A percentile compares a stretch with the other conserved stretches of the same genome.
phyloP scores from a whole-genome alignment of 1,140 invertebrate species.

The Brachionus rubens region DNA sequence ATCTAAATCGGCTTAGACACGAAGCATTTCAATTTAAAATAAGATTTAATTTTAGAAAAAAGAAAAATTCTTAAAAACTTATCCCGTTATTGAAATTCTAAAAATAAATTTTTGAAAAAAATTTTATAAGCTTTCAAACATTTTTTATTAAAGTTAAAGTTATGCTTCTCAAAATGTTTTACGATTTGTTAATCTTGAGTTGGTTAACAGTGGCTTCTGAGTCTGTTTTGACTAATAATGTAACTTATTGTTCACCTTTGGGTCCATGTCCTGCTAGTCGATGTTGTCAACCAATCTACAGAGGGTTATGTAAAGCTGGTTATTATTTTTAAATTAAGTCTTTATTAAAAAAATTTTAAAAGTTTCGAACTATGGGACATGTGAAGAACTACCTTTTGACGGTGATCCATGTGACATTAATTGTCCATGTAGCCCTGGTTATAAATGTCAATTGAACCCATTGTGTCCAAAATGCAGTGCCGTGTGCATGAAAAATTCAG shows the following conservation, averaged over 20 bases:
- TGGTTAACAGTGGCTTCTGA: background rate
- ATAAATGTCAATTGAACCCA: background rate
- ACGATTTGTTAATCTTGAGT: background rate
- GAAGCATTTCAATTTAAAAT: background rate
- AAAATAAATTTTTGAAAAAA: background rate
- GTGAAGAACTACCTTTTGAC: background rate
- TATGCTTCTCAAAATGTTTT: background rate
- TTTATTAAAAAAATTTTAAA: background rate
- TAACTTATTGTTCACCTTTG: slow-evolving; percentile 2
- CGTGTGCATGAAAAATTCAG: background rate
- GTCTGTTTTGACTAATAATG: background rate
- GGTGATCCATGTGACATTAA: slow-evolving; percentile 26
- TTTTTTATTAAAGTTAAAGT: too few relatives aligned
- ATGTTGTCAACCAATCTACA: slow-evolving; percentile 8
- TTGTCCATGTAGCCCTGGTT: slow-evolving; percentile 7
- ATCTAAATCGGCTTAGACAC: slow-evolving; percentile 22
- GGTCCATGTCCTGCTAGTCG: background rate
- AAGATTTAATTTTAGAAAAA: slow-evolving; percentile 14
- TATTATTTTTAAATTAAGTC: background rate
- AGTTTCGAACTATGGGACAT: slow-evolving; percentile 17
- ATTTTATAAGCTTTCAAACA: too few relatives aligned
- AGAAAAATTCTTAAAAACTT: background rate
- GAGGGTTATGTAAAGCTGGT: slow-evolving; percentile 16
- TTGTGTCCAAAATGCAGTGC: slow-evolving; percentile 21
- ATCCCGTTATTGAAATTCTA: background rate